phyloP scores from a whole-genome alignment of 2,113 vertebrate genomes.

The Madoqua kirkii region DNA sequence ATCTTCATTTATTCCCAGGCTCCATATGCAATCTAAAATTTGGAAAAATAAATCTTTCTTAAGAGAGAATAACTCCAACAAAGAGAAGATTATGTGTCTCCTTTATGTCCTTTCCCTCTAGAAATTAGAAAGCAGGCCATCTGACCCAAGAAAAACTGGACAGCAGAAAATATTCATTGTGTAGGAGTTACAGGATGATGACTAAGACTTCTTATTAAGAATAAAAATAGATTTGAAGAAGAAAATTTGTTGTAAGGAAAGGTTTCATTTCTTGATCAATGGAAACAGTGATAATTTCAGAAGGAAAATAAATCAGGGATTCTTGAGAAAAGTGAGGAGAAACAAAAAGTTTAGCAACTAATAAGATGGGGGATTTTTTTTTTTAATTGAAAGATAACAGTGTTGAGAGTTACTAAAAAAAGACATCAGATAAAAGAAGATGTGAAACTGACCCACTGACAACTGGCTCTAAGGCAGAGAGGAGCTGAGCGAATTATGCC shows the following conservation, averaged over 20 bases:
- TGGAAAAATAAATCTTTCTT: neutral
- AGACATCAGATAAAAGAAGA: neutral
- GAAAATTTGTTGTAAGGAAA: neutral
- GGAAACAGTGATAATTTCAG: neutral
- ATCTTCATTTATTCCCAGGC: neutral
- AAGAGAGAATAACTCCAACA: neutral
- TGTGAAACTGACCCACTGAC: neutral
- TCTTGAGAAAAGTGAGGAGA: neutral
- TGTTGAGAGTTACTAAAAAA: neutral
- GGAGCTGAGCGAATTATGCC: neutral
- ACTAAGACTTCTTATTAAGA: neutral
- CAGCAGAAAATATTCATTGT: neutral
- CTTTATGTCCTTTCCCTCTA: neutral
- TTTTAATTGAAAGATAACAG: neutral
- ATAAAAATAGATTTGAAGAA: neutral
- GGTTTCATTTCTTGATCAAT: neutral
- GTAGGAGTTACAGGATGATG: neutral
- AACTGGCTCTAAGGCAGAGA: neutral
- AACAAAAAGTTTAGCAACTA: neutral
- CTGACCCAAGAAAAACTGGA: neutral
- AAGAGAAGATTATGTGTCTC: neutral
- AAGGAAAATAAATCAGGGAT: neutral
- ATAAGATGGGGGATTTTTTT: neutral
- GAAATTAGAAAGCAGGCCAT: neutral
- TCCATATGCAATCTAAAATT: neutral